These are phyloP conservation scores for Arothron firmamentum DNA, from an alignment of 2,113 vertebrate genomes.

Conservation along the genomic window DNA sequence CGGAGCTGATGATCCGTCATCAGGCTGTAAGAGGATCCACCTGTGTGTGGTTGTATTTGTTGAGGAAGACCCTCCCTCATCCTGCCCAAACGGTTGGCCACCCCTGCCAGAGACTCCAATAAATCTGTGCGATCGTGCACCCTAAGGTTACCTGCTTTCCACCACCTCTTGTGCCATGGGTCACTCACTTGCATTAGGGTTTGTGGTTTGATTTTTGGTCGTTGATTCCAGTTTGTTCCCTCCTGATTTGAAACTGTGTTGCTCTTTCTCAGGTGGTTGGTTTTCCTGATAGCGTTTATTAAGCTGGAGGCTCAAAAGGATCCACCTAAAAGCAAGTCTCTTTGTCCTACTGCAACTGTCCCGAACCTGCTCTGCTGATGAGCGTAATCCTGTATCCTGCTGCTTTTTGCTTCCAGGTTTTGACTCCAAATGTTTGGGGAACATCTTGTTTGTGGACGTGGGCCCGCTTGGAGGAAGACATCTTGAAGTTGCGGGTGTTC, in stretches of 20 bases:
- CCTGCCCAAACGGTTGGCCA: neutral
- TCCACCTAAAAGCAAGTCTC: constrained; percentile 37
- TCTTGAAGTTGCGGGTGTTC: constrained; percentile 58
- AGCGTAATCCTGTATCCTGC: no score
- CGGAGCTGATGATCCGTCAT: constrained; percentile 16
- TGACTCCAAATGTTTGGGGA: constrained; percentile 62
- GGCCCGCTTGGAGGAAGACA: constrained; percentile 42
- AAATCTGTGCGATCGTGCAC: neutral
- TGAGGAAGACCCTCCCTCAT: neutral
- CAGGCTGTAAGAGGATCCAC: constrained; percentile 48
- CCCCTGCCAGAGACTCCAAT: neutral
- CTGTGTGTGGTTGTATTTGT: constrained; percentile 40
- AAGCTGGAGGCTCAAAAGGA: constrained; percentile 34
- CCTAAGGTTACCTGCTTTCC: neutral
- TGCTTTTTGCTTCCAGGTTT: constrained; percentile 35
- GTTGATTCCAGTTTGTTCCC: neutral
- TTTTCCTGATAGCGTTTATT: constrained; percentile 31
- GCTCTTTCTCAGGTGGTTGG: constrained; percentile 50
- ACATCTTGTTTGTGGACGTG: constrained; percentile 57
- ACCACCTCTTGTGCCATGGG: constrained; percentile 40
- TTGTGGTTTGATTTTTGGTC: constrained; percentile 10
- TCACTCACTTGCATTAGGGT: constrained; percentile 39
- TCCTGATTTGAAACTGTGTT: neutral
- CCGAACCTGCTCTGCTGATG: neutral
- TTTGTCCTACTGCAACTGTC: neutral